Evolutionary conservation across 2,888 invertebrate species (phyloP).

Genomic region (Tetropium fuscum): DNA sequence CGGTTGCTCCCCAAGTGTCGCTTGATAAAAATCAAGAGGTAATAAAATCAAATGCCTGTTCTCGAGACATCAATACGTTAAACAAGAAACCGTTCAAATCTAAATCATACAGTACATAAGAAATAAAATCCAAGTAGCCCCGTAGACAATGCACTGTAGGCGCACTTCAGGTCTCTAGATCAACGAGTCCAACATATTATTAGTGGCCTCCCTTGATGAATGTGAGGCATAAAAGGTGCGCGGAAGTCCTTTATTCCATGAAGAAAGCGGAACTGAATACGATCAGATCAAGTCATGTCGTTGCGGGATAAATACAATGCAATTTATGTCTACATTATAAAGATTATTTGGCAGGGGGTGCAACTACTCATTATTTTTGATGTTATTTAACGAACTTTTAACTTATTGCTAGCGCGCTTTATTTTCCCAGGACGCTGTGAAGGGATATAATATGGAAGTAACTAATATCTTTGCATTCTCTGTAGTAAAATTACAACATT

Average conservation of each 20-base stretch:
- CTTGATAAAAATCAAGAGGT: slow-evolving; percentile 48
- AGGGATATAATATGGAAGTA: too few relatives aligned
- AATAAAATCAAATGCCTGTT: slow-evolving; percentile 53
- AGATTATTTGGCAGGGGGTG: slow-evolving; percentile 51
- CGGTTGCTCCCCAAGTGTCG: slow-evolving; percentile 29
- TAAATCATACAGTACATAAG: slow-evolving; percentile 34
- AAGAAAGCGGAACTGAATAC: slow-evolving; percentile 62
- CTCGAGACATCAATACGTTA: slow-evolving; percentile 63
- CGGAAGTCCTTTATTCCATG: slow-evolving; percentile 63
- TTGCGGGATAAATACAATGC: slow-evolving; percentile 55
- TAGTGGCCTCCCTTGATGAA: slow-evolving; percentile 63
- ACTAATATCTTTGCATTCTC: too few relatives aligned
- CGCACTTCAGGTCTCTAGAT: slow-evolving; percentile 58
- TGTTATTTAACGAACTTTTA: slow-evolving; percentile 55
- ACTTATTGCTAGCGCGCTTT: slow-evolving; percentile 28
- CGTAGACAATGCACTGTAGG: slow-evolving; percentile 60
- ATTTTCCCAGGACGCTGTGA: slow-evolving; percentile 18
- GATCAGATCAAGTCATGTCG: slow-evolving; percentile 64
- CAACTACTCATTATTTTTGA: slow-evolving; percentile 56
- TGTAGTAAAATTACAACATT: too few relatives aligned
- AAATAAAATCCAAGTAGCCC: slow-evolving; percentile 49
- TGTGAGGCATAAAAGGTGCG: slow-evolving; percentile 62
- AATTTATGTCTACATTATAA: slow-evolving; percentile 46
- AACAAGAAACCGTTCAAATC: slow-evolving; percentile 52
- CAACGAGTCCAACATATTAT: slow-evolving; percentile 61